Evolutionary conservation across 2,888 invertebrate genomes (phyloP), one percentile per base, ranked within the genome.

Genomic region (Eupithecia inturbata): DNA sequence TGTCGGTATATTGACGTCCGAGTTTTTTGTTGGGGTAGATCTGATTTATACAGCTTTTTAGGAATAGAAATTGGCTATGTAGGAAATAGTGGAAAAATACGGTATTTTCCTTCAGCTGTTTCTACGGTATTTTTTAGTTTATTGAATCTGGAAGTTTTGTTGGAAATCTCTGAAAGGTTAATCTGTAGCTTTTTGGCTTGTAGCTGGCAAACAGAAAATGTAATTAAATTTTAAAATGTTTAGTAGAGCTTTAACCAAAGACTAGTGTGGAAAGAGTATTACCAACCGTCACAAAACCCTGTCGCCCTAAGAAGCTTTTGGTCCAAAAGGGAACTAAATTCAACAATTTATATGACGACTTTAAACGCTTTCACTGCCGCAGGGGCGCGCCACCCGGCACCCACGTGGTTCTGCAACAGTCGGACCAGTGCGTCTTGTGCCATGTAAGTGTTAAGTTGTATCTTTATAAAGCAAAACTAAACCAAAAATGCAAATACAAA

Each of bases 1-100:
- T 77, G 73, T 75, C 63, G 68, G 64, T 74, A 72, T 79, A 74
- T 80, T 80, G 80, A 80, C 79, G 80, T 78, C 78, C 79, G 68
- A 68, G 73, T 75, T 79, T 78, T 78, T 80, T 80, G 74, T 80
- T 76, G 67, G 72, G 73, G 74, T 78, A 77, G 72, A 75, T 78
- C 75, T 76, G 71, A 75, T 70, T 76, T 74, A 80, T 70, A 70
- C 71, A 71, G 70, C 63, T 64, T 36, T 64, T 33, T 64, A 64
- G 9, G 63, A 64, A 64, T 64, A 33, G 33, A 64, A 33, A 64
- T 64, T 64, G 63, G 36, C 10, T 28, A 31, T 57, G 57, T 22
- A 67, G 28, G 49, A 71, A 67, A 68, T 36, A 26, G 64, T 60
- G 64, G 33, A 64, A 63, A 53, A 49, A 63, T 28, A 33, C 66